Percentiles rank a stretch among this genome's conserved stretches.
Evolutionary conservation across 2,797 vertebrate genomes (phyloP).

Genomic region (Sciurus carolinensis): DNA sequence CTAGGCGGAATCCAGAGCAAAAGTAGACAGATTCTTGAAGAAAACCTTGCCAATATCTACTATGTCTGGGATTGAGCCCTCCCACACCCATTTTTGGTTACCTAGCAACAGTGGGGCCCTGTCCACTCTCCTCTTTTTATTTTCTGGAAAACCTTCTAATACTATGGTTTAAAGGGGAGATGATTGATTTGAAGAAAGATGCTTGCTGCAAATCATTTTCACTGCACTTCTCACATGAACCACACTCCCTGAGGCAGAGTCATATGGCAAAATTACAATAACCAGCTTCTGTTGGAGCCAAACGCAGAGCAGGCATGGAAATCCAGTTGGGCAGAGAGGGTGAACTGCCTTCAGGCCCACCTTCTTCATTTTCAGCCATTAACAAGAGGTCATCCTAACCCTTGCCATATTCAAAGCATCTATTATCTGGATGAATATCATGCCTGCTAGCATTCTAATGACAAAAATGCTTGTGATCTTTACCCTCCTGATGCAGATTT

Average conservation of each 20-base stretch:
- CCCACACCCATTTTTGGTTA: constrained; percentile 18
- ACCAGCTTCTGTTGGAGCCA: background rate
- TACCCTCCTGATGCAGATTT: background rate
- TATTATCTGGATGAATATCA: background rate
- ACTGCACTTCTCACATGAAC: background rate
- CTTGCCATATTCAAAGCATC: background rate
- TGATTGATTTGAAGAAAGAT: background rate
- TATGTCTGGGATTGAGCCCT: background rate
- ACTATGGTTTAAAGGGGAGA: background rate
- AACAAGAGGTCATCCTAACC: background rate
- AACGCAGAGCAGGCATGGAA: background rate
- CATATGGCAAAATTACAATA: background rate
- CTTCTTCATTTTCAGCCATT: background rate
- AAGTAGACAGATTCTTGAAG: constrained; percentile 4
- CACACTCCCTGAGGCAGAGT: background rate
- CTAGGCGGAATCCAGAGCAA: background rate
- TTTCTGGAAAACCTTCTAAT: constrained; percentile 34
- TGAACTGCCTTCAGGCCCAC: background rate
- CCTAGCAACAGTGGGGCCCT: constrained; percentile 76
- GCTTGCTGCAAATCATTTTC: constrained; percentile 33
- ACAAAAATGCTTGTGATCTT: background rate
- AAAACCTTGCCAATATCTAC: background rate
- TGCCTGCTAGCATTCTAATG: background rate
- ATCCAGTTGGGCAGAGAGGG: background rate
- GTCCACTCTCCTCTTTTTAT: background rate